Evolutionary conservation across 2,113 vertebrate genomes (phyloP), one percentile per base, ranked within the genome.

Genomic region (Falcunculus frontatus): DNA sequence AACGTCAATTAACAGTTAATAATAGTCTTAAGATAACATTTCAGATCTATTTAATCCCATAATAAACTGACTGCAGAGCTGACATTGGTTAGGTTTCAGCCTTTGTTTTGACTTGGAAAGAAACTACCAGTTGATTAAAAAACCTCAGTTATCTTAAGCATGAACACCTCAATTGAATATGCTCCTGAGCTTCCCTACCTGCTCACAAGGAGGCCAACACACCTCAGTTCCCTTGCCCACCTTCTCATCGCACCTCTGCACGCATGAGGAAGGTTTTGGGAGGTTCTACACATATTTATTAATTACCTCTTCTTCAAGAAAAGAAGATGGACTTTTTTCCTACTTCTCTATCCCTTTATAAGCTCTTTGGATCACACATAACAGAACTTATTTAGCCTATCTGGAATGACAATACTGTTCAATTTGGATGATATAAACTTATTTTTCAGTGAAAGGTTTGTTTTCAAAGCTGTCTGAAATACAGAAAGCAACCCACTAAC

Each of bases 1-100:
- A 91, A 75, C 46, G 57, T 27, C 93, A 87, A 94, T 96, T 91
- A 92, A 72, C 39, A 86, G 60, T 63, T 92, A 86, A 84, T 83
- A 90, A 77, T 27, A 93, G 56, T 49, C 60, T 64, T 52, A 78
- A 92, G 41, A 91, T 87, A 96, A 82, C 56, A 64, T 81, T 91
- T 68, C 56, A 82, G 56, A 68, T 82, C 84, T 87, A 20, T 82
- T 83, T 82, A 95, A 91, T 64, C 65, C 69, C 41, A 41, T 47
- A 89, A 94, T 53, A 82, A 91, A 85, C 50, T 62, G 47, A 68
- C 53, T 82, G 37, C 74, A 84, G 87, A 64, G 65, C 33, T 87
- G 81, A 70, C 63, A 46, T 8, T 49, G 63, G 30, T 95, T 82
- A 14, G 49, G 23, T 91, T 95, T 93, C 73, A 89, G 81, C 67